A percentile compares a stretch with the other conserved stretches of the same genome.
Evolutionary conservation across 2,797 vertebrate genomes (phyloP).

Genomic region (Neopelma chrysocephalum): DNA sequence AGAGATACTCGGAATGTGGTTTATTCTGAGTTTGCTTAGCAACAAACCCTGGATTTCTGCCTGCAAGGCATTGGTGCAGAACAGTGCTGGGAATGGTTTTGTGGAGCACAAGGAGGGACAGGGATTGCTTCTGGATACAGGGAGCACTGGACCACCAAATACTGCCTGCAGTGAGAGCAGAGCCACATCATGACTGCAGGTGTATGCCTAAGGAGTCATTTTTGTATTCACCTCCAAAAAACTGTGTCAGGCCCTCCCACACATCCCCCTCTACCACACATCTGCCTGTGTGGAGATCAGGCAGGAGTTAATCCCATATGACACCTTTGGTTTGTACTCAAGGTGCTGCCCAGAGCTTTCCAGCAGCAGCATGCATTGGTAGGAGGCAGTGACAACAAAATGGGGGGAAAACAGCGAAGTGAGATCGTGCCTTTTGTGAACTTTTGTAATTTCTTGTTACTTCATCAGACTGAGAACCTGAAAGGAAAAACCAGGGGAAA

Average conservation of each 20-base stretch:
- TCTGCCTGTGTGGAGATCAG: background rate
- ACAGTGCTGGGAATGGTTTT: background rate
- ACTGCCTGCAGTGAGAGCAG: background rate
- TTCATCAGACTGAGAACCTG: background rate
- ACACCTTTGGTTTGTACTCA: background rate
- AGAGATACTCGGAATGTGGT: background rate
- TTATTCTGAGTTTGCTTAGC: background rate
- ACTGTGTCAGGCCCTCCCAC: background rate
- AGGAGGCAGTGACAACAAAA: background rate
- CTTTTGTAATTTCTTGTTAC: background rate
- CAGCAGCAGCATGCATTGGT: background rate
- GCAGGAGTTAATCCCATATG: background rate
- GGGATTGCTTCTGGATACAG: background rate
- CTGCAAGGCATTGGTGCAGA: background rate
- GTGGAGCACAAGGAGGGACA: background rate
- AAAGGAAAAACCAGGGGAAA: background rate
- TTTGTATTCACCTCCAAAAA: background rate
- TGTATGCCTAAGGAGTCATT: background rate
- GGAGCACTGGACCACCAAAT: background rate
- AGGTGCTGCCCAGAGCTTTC: background rate
- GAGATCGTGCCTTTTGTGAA: background rate
- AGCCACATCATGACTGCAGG: background rate
- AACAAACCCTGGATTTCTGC: background rate
- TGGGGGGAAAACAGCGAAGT: background rate
- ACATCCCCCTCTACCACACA: background rate